Evolutionary conservation across 2,797 vertebrate species (phyloP), one percentile per base, ranked within the genome.

Genomic region (Microtus agrestis): DNA sequence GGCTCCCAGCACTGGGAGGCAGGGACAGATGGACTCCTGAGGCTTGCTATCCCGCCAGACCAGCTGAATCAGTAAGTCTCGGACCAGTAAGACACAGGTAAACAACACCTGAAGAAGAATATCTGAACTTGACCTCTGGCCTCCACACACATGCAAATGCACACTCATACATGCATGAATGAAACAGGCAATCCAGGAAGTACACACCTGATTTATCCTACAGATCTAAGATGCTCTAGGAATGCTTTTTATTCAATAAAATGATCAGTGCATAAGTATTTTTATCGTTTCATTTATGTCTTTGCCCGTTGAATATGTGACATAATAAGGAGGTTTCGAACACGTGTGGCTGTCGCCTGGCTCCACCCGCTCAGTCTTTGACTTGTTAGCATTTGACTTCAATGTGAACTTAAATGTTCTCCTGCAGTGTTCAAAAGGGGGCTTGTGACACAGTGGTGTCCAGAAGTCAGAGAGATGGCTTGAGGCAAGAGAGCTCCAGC

Each of bases 371-470:
- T 37, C 23, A 17, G 54, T 6, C 12, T 67, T 65, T 74, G 77
- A 9, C 87, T 79, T 56, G 96, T 96, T 95, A 97, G 97, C 89
- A 92, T 98, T 97, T 97, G 96, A 97, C 95, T 97, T 97, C 98
- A 97, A 97, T 76, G 96, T 96, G 96, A 98, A 98, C 98, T 98
- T 97, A 93, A 95, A 94, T 95, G 94, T 97, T 97, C 97, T 98
- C 98, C 98, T 98, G 98, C 98, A 98, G 97, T 97, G 97, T 98
- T 99, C 99, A 99, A 99, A 99, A 99, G 98, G 99, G 98, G 90
- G 91, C 97, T 97, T 95, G 97, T 98, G 98, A 98, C 98, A 98
- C 96, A 97, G 95, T 97, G 97, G 97, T 97, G 97, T 98, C 98
- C 97, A 96, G 97, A 97, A 98, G 98, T 95, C 98, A 98, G 98